A percentile compares a stretch with the other conserved stretches of the same genome.
Conservation (phyloP, 2,888 invertebrate species). For the Mechanitis mazaeus region DNA sequence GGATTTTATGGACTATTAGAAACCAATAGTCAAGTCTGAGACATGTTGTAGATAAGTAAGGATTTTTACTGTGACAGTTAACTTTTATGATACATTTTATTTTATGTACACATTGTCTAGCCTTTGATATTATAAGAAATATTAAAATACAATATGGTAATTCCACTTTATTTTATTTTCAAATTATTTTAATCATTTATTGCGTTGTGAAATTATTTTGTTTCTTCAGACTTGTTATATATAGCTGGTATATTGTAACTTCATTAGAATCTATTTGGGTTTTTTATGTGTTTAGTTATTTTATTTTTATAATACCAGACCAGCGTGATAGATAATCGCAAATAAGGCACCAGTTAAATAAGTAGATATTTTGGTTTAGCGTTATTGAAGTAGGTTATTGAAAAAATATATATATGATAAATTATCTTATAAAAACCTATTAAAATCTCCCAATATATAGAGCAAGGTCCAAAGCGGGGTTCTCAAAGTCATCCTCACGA, state of each 20-base stretch:
- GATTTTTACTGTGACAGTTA: conserved; percentile 47
- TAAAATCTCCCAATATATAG: conserved; percentile 3
- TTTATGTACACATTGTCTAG: conserved; percentile 25
- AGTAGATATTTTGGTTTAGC: too few species aligned
- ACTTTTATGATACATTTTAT: conserved; percentile 42
- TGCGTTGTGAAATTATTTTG: conserved; percentile 2
- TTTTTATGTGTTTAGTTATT: too few species aligned
- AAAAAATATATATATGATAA: too few species aligned
- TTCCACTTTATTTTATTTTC: background rate
- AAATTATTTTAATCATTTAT: background rate
- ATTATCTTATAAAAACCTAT: too few species aligned
- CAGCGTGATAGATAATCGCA: too few species aligned
- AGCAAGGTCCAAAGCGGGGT: conserved; percentile 22
- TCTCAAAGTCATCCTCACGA: conserved; percentile 61
- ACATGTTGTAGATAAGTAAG: conserved; percentile 43
- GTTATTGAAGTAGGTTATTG: too few species aligned
- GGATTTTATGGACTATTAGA: conserved; percentile 16
- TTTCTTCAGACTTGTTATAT: background rate
- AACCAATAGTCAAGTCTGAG: conserved; percentile 20
- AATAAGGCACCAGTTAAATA: too few species aligned
- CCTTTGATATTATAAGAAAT: conserved; percentile 11
- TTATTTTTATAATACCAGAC: too few species aligned
- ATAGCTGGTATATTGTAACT: too few species aligned
- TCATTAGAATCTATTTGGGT: too few species aligned
- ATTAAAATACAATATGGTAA: conserved; percentile 15